Conservation (phyloP, 2,888 invertebrate genomes). For the Orthosia cruda region DNA sequence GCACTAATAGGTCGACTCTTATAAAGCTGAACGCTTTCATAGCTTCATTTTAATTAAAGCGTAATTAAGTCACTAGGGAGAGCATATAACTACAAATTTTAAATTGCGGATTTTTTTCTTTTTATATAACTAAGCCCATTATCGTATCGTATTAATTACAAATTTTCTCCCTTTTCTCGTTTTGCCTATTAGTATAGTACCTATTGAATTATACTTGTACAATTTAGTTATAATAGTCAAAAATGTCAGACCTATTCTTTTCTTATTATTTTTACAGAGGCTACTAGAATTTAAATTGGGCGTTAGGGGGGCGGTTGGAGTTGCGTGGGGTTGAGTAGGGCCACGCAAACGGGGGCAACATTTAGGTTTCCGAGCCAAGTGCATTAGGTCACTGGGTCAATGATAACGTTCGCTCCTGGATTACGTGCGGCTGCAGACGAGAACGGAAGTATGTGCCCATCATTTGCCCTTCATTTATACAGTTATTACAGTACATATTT, state of each 20-base stretch:
- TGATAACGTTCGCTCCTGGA: conserved; percentile 65
- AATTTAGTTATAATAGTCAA: not conserved
- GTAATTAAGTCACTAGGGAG: no score
- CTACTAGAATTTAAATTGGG: conserved; percentile 36
- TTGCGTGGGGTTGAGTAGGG: conserved; percentile 35
- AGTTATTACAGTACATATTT: not conserved
- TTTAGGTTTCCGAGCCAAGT: conserved; percentile 87
- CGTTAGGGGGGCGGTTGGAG: conserved; percentile 13
- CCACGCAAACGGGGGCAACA: conserved; percentile 68
- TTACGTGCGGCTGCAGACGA: conserved; percentile 23
- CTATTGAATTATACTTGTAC: not conserved
- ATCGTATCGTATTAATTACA: no score
- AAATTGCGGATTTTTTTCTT: not conserved
- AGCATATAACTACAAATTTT: not conserved
- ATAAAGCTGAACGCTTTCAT: not conserved
- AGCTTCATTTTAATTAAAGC: not conserved
- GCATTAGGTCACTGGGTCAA: conserved; percentile 90
- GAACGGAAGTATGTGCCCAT: conserved; percentile 20
- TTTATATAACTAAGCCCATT: not conserved
- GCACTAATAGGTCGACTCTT: not conserved
- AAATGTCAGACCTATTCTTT: conserved; percentile 1
- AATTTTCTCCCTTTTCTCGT: not conserved
- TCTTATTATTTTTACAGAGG: conserved; percentile 1
- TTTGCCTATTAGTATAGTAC: not conserved
- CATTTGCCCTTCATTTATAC: no score